Conservation (phyloP, 2,113 vertebrate genomes). For the Lepidothrix coronata region DNA sequence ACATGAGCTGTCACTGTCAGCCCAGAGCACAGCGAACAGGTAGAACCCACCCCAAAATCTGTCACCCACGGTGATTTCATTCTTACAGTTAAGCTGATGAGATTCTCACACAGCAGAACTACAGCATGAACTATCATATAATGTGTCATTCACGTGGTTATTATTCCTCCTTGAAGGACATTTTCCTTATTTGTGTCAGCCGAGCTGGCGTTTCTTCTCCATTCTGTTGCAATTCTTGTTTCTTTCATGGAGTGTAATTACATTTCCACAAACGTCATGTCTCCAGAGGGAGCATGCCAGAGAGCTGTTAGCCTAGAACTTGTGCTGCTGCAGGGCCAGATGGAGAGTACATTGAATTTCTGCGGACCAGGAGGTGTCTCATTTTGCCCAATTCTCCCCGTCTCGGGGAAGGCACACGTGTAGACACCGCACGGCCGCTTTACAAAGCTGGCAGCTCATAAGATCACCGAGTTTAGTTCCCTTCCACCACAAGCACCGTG, state of each 20-base stretch:
- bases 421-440: not conserved
- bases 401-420: not conserved
- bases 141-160: not conserved
- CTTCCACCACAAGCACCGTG: not conserved
- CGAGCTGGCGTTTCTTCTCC: not conserved
- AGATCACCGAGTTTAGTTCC: not conserved
- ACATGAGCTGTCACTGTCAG: not conserved
- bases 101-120: not conserved
- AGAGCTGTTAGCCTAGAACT: constrained; percentile 57
- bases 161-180: not conserved
- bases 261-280: constrained; percentile 72
- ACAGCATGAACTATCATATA: not conserved
- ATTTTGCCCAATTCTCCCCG: constrained; percentile 21
- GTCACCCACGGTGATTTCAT: not conserved
- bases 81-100: not conserved
- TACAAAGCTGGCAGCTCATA: constrained; percentile 36
- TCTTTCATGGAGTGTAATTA: constrained; percentile 66
- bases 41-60: not conserved
- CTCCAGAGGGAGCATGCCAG: constrained; percentile 53
- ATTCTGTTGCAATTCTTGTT: constrained; percentile 44
- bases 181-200: not conserved
- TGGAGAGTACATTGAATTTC: constrained; percentile 50
- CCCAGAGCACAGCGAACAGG: not conserved
- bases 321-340: constrained; percentile 52
- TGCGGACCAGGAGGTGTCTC: constrained; percentile 58